A percentile compares a stretch with the other conserved stretches of the same genome.
These are phyloP conservation scores for Cryptus viduatorius DNA, from an alignment of 2,888 invertebrate species.

Conservation along the genomic window DNA sequence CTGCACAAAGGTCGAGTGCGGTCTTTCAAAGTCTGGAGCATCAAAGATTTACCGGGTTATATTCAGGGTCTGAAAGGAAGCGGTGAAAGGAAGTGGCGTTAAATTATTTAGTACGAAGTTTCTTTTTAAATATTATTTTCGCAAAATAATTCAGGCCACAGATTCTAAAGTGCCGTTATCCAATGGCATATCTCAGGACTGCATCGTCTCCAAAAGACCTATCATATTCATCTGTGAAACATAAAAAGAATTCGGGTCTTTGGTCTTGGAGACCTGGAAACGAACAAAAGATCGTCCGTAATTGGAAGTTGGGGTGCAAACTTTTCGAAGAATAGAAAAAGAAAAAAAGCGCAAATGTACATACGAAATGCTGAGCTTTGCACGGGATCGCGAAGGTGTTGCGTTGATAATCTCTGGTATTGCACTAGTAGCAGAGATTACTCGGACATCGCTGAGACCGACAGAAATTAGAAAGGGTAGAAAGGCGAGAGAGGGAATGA, in stretches of 20 bases:
- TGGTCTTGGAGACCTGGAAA: not conserved
- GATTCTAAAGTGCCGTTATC: not conserved
- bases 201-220: not conserved
- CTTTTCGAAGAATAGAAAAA: not conserved
- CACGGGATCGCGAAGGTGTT: not conserved
- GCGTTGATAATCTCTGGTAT: not conserved
- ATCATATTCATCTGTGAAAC: not conserved
- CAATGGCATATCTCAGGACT: not conserved
- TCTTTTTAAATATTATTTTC: not conserved
- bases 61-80: not conserved
- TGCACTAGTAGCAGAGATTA: not conserved
- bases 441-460: not conserved
- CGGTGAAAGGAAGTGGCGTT: not conserved
- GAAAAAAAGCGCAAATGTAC: not conserved
- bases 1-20: not conserved
- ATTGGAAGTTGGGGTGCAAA: not conserved
- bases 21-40: not conserved
- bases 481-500: constrained; percentile 1
- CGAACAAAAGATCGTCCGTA: not conserved
- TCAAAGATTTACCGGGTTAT: not conserved
- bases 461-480: constrained; percentile 18
- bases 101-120: constrained; percentile 1
- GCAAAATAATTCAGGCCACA: not conserved
- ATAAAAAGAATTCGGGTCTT: not conserved
- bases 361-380: not conserved